These are phyloP conservation scores for Larimichthys polyactis DNA, from an alignment of 2,113 vertebrate genomes.

Conservation along the genomic window DNA sequence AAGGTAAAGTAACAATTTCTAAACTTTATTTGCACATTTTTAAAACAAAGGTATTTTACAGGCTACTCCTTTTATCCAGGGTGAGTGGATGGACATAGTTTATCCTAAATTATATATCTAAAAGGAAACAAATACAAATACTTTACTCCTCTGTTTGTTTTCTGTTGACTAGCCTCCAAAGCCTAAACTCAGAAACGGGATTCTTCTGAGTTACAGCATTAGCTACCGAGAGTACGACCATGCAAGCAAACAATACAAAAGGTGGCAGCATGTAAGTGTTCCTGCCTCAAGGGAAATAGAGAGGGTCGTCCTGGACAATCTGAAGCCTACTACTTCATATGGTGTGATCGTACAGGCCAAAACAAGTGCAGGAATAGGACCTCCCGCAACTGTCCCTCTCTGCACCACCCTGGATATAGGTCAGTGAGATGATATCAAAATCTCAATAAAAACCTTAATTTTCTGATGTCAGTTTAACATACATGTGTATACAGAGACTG, in stretches of 20 bases:
- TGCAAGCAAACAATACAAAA: not conserved
- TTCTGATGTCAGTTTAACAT: not conserved
- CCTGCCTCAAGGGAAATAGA: slow-evolving; percentile 28
- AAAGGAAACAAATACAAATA: not conserved
- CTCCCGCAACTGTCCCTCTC: slow-evolving; percentile 40
- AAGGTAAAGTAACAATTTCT: slow-evolving; percentile 59
- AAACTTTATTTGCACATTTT: not conserved
- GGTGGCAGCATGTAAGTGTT: slow-evolving; percentile 53
- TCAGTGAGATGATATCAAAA: slow-evolving; percentile 14
- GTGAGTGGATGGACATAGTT: not conserved
- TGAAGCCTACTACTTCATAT: slow-evolving; percentile 71
- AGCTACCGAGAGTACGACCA: slow-evolving; percentile 69
- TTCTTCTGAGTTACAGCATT: slow-evolving; percentile 67
- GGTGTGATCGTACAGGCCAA: slow-evolving; percentile 55
- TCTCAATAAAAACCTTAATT: not conserved
- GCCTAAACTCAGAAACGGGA: slow-evolving; percentile 65
- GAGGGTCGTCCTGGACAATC: slow-evolving; percentile 45
- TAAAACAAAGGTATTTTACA: too few species aligned
- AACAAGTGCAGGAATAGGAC: slow-evolving; percentile 67
- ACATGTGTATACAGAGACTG: not conserved
- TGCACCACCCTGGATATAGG: slow-evolving; percentile 74
- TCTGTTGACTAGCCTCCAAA: slow-evolving; percentile 63
- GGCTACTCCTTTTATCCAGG: not conserved
- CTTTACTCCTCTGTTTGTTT: not conserved
- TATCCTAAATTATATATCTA: not conserved